Conservation (phyloP, 2,888 invertebrate species). For the Acanthococcus lagerstroemiae region DNA sequence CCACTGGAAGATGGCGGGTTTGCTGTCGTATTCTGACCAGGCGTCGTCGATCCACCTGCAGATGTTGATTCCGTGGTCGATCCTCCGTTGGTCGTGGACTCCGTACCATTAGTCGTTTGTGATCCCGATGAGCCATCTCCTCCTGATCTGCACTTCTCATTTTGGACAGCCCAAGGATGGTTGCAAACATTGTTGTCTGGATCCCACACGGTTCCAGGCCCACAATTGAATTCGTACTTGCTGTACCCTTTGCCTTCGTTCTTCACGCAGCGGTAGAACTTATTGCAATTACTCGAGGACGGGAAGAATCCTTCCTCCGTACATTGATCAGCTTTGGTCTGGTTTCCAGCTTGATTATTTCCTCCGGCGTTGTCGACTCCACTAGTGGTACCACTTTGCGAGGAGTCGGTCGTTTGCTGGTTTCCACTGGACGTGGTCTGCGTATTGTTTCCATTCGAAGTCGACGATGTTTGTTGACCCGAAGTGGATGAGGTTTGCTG, state of each 20-base stretch:
- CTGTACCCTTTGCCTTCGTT: conserved; percentile 45
- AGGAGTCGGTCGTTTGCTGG: conserved; percentile 31
- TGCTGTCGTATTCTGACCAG: not conserved
- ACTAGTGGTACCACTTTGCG: conserved; percentile 6
- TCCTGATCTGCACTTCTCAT: conserved; percentile 25
- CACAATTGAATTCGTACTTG: conserved; percentile 53
- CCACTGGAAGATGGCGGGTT: not conserved
- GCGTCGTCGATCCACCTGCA: not conserved
- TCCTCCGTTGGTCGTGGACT: not conserved
- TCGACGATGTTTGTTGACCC: conserved; percentile 24
- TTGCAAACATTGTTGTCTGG: conserved; percentile 53
- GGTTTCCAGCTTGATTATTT: not conserved
- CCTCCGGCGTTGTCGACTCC: not conserved
- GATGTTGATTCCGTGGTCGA: too few species aligned
- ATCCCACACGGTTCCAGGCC: conserved; percentile 60
- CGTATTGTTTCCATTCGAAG: conserved; percentile 32
- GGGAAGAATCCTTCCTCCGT: conserved; percentile 53
- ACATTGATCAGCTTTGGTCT: conserved; percentile 41
- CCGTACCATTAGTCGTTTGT: not conserved
- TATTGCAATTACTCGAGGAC: conserved; percentile 50
- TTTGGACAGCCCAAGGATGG: conserved; percentile 47
- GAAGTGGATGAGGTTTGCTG: conserved; percentile 28
- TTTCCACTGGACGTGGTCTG: conserved; percentile 30
- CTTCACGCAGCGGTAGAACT: conserved; percentile 56
- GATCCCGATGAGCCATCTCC: not conserved